Percentiles rank a stretch among this genome's conserved stretches.
phyloP scores from a whole-genome alignment of 2,113 vertebrate genomes.

The Eubucco bourcierii region DNA sequence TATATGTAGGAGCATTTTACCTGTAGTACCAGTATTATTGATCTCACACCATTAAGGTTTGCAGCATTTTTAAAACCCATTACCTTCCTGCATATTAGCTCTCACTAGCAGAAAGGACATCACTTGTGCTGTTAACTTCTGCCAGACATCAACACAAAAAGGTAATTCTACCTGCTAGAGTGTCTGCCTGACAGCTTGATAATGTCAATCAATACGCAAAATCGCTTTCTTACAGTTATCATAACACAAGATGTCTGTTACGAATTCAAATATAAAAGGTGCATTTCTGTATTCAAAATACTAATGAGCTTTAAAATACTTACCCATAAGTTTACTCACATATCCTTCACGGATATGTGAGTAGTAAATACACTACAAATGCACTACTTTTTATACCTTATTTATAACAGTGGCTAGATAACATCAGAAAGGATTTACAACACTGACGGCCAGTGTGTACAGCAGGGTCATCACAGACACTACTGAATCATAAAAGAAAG shows the following conservation, averaged over 20 bases:
- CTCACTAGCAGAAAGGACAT: slow-evolving; percentile 67
- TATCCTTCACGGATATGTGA: background rate
- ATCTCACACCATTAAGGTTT: slow-evolving; percentile 79
- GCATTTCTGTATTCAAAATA: background rate
- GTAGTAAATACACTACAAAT: background rate
- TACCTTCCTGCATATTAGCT: slow-evolving; percentile 67
- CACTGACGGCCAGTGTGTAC: background rate
- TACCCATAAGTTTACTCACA: background rate
- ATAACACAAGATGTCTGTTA: slow-evolving; percentile 68
- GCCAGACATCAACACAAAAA: slow-evolving; percentile 75
- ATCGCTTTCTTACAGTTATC: slow-evolving; percentile 67
- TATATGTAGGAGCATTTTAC: slow-evolving; percentile 75
- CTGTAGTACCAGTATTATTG: slow-evolving; percentile 77
- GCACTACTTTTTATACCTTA: background rate
- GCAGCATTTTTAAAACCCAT: slow-evolving; percentile 76
- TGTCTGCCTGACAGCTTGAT: slow-evolving; percentile 76
- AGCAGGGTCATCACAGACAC: slow-evolving; percentile 35
- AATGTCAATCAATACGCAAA: slow-evolving; percentile 81
- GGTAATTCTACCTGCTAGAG: slow-evolving; percentile 73
- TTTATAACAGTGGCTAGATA: background rate
- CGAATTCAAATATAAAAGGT: slow-evolving; percentile 43
- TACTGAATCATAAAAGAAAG: slow-evolving; percentile 41
- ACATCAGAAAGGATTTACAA: slow-evolving; percentile 33
- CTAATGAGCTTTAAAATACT: slow-evolving; percentile 14
- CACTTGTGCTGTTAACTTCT: slow-evolving; percentile 75